A percentile compares a stretch with the other conserved stretches of the same genome.
These are phyloP conservation scores for Epicauta chinensis DNA, from an alignment of 1,140 invertebrate species.

Conservation along the genomic window DNA sequence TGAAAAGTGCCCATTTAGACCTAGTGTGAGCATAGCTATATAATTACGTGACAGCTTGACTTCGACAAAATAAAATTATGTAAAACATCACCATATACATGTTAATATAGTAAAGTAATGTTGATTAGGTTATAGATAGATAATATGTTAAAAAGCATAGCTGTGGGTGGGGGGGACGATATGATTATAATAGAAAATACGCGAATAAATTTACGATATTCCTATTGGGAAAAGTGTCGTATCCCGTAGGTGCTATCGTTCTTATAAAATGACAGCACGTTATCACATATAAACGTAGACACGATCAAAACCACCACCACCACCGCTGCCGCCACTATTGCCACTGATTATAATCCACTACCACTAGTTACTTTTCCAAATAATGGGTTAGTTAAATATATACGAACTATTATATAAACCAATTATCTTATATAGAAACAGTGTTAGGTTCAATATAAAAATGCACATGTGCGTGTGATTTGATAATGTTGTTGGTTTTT, in stretches of 20 bases:
- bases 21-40: no score
- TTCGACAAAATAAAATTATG: no score
- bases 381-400: background rate
- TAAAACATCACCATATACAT: background rate
- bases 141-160: background rate
- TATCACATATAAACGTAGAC: constrained; percentile 26
- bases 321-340: constrained; percentile 17
- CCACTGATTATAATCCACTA: constrained; percentile 36
- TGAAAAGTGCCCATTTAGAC: no score
- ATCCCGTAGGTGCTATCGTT: constrained; percentile 36
- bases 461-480: constrained; percentile 29
- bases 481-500: background rate
- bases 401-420: background rate
- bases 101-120: background rate
- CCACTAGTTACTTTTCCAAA: background rate
- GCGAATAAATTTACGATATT: constrained; percentile 35
- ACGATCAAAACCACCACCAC: no score
- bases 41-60: no score
- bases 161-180: constrained; percentile 9
- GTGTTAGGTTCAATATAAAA: constrained; percentile 22
- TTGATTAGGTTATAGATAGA: background rate
- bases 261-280: constrained; percentile 34
- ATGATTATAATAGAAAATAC: constrained; percentile 31
- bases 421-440: constrained; percentile 30
- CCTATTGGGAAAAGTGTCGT: constrained; percentile 31